Evolutionary conservation across 1,140 invertebrate species (phyloP), one percentile per base, ranked within the genome.

Genomic region (Drosophila teissieri): DNA sequence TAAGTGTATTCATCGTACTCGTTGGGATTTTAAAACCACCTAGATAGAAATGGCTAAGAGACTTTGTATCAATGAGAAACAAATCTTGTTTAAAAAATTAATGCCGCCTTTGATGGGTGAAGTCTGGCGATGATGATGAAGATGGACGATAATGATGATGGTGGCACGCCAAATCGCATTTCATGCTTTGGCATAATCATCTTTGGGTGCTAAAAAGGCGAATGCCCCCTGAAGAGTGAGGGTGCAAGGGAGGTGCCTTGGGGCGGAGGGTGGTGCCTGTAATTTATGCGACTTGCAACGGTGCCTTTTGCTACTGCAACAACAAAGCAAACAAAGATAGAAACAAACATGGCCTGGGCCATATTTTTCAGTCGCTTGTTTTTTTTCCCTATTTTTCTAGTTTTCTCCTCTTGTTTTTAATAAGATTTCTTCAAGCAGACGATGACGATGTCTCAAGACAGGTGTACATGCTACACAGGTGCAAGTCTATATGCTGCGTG

Each of bases 221-320:
- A 86, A 88, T 86, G 84, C 84, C 83, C n/a, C 73, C 75, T 58
- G 64, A 48, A 75, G 58, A 54, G 62, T 31, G 31, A 31, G 37
- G 48, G 45, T 27, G 37, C 24, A 34, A 45, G 4, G 14, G 22
- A 14, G 40, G 42, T 37, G 12, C 10, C 27, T 34, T 34, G 12
- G 12, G 39, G 15, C 48, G 36, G 10, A 19, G 15, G 19, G 45
- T 14, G 45, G 31, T 11, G 61, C 36, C 46, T 69, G 83, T 88
- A 88, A 88, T 88, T 83, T 88, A 88, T 88, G 84, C 84, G 84
- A 89, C 73, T 88, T 88, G 84, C 84, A 88, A 88, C 84, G 84
- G 83, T 88, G 79, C 65, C 75, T 86, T 86, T 83, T 78, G 82
- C 78, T 86, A 88, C 68, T 75, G 82, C 78, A 86, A 62, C 73